phyloP scores from a whole-genome alignment of 1,140 invertebrate species.

The Cotesia chilonis region DNA sequence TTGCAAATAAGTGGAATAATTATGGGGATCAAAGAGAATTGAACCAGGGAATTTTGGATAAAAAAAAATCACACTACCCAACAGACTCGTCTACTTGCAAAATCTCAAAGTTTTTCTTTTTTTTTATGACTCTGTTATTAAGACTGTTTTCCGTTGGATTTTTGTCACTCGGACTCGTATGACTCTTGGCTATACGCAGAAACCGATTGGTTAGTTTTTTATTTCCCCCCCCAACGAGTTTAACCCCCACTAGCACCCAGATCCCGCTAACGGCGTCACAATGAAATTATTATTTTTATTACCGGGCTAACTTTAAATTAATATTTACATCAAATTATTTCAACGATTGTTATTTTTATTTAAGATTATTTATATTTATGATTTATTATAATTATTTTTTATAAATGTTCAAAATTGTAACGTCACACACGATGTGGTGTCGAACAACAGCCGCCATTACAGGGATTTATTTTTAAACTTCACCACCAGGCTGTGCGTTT shows the following conservation, averaged over 20 bases:
- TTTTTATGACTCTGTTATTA: background rate
- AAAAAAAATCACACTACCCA: too few relatives aligned
- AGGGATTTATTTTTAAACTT: background rate
- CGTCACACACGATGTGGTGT: background rate
- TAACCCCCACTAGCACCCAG: slow-evolving; percentile 4
- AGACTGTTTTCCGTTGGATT: background rate
- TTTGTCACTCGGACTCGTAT: background rate
- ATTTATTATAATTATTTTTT: background rate
- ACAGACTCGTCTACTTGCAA: too few relatives aligned
- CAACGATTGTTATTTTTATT: background rate
- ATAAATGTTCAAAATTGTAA: background rate
- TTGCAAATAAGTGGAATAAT: too few relatives aligned
- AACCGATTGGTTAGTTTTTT: slow-evolving; percentile 20
- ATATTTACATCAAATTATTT: background rate
- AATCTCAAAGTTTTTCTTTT: background rate
- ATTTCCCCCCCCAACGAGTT: background rate
- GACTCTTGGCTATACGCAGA: background rate
- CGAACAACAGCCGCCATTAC: slow-evolving; percentile 10
- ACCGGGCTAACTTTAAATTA: too few relatives aligned
- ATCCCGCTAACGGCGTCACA: background rate
- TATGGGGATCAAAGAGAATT: too few relatives aligned
- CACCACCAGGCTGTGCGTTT: background rate
- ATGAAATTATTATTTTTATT: background rate
- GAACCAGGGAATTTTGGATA: too few relatives aligned
- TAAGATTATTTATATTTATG: background rate